Base-by-base conservation (phyloP, 2,888 invertebrate species). In the Hirtodrosophila duncani region DNA sequence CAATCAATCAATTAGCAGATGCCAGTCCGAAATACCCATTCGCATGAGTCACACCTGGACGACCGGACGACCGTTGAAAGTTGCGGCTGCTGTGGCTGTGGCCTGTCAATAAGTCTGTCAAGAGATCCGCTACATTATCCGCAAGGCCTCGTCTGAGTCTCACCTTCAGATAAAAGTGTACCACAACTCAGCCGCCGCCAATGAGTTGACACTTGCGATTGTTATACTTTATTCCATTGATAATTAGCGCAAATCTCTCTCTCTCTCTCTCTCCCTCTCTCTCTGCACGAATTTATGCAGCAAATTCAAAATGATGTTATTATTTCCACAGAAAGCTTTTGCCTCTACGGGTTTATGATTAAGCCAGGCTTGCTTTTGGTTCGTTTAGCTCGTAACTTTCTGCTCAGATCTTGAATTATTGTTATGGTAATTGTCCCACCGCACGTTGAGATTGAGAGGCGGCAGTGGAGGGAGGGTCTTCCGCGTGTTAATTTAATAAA, bases 251-350 rank as follows among this genome's bases (percentile, higher is more conserved):
- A 37, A 46, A 34, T 20, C 33, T 49, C 52, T n/a, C n/a, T n/a
- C n/a, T n/a, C n/a, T n/a, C n/a, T n/a, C n/a, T n/a, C n/a, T n/a
- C n/a, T n/a, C n/a, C n/a, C n/a, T n/a, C n/a, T n/a, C n/a, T n/a
- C 26, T 50, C 38, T 33, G 42, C 37, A 41, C 57, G 63, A 81
- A 78, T 83, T 83, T 82, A 83, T 82, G 80, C 64, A 66, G 66
- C 60, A 67, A 71, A 82, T 78, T 74, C 75, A 67, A 78, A 83
- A 65, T 81, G 63, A 78, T 83, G 72, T 81, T 83, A 81, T 67
- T 72, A 81, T 66, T 83, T 82, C 83, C 53, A 43, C 57, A 53
- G 82, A 83, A 75, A 74, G 45, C 21, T n/a, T n/a, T 38, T 61
- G 65, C 64, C 59, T 30, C 43, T 44, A 21, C 26, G 41, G 34